These are phyloP conservation scores for Drosophila biarmipes DNA, from an alignment of 1,140 invertebrate genomes.

Conservation along the genomic window DNA sequence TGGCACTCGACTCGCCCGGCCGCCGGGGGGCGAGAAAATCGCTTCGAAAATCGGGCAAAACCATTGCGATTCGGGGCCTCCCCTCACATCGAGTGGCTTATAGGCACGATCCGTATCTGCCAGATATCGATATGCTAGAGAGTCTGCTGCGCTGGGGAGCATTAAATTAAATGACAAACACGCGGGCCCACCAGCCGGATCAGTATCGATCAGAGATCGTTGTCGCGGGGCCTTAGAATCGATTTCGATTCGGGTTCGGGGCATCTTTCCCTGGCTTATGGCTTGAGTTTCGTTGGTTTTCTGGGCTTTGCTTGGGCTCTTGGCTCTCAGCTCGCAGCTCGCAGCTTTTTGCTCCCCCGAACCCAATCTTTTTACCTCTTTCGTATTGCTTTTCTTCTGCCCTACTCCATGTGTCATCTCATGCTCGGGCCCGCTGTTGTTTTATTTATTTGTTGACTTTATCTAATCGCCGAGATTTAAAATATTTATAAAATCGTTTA, in stretches of 20 bases:
- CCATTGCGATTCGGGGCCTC: not conserved
- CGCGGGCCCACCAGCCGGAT: constrained; percentile 30
- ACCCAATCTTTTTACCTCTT: not conserved
- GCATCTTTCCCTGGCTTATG: constrained; percentile 14
- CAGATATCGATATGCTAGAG: constrained; percentile 3
- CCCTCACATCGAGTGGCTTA: too few species aligned
- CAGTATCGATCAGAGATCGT: constrained; percentile 43
- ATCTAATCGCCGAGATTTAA: constrained; percentile 83
- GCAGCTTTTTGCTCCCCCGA: constrained; percentile 18
- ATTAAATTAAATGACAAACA: constrained; percentile 58
- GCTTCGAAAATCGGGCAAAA: not conserved
- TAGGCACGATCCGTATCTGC: constrained; percentile 2
- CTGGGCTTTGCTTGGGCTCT: constrained; percentile 35
- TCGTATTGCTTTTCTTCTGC: not conserved
- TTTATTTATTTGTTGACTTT: constrained; percentile 84
- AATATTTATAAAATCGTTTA: constrained; percentile 84
- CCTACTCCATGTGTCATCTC: constrained; percentile 36
- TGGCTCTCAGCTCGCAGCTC: constrained; percentile 24
- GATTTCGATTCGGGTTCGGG: constrained; percentile 34
- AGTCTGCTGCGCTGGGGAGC: constrained; percentile 5
- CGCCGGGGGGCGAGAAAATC: not conserved
- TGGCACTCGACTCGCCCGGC: constrained; percentile 32
- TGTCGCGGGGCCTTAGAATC: constrained; percentile 54
- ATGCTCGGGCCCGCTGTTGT: constrained; percentile 57
- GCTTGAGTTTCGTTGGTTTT: constrained; percentile 21